phyloP scores from a whole-genome alignment of 2,113 vertebrate species.

The Aldabrachelys gigantea region DNA sequence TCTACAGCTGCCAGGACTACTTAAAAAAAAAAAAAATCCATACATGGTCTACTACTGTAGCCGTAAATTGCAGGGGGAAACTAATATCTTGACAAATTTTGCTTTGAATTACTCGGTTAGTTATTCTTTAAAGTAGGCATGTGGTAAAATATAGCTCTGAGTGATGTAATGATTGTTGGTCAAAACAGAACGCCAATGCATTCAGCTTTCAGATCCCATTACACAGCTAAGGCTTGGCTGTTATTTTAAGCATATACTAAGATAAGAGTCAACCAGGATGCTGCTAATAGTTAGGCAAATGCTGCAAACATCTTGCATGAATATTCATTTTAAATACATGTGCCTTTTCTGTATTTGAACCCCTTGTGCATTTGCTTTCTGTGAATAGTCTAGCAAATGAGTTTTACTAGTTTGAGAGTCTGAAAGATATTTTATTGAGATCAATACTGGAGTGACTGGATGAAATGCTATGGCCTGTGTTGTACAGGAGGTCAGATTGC shows the following conservation, averaged over 20 bases:
- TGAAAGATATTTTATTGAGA: not conserved
- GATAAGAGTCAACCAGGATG: not conserved
- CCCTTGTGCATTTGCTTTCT: not conserved
- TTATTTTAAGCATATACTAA: not conserved
- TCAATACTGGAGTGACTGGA: not conserved
- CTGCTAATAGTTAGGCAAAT: not conserved
- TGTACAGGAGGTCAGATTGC: not conserved
- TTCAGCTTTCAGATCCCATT: not conserved
- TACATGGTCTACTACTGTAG: not conserved
- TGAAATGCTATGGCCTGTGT: not conserved
- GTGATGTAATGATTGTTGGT: not conserved
- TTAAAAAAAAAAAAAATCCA: not conserved
- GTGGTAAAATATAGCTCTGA: not conserved
- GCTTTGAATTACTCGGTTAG: not conserved
- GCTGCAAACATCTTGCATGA: not conserved
- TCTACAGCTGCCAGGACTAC: not conserved
- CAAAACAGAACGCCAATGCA: not conserved
- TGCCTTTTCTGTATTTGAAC: rapidly evolving
- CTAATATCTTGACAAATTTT: not conserved
- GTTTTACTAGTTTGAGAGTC: not conserved
- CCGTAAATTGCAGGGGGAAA: not conserved
- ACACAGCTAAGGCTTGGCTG: not conserved
- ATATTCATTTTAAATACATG: not conserved
- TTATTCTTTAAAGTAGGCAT: not conserved
- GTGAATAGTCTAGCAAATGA: not conserved